A percentile compares a stretch with the other conserved stretches of the same genome.
Evolutionary conservation across 1,140 invertebrate species (phyloP).

Genomic region (Orchesella cincta): DNA sequence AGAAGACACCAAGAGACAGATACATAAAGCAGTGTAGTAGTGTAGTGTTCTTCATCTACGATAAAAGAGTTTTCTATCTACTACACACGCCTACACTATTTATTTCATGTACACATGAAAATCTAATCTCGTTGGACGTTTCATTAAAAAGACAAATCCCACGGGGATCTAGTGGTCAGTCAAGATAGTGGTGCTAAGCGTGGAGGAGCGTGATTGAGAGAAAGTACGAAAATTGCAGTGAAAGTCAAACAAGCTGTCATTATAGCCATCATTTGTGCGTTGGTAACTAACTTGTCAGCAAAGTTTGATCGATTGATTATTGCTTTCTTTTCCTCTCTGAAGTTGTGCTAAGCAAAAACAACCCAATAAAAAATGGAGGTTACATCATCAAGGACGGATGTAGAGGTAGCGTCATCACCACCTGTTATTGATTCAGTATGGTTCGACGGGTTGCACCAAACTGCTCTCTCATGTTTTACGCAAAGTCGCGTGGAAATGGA

Average conservation of each 20-base stretch:
- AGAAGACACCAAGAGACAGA: background rate
- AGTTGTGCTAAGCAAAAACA: background rate
- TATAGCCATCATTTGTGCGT: background rate
- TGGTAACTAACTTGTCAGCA: background rate
- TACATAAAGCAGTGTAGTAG: background rate
- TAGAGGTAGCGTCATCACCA: background rate
- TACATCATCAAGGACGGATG: background rate
- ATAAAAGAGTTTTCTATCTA: too few relatives aligned
- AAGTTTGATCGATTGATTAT: background rate
- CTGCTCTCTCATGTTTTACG: background rate
- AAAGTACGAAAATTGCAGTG: too few relatives aligned
- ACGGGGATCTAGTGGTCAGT: background rate
- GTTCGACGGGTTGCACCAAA: background rate
- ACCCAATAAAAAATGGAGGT: background rate
- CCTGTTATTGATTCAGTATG: background rate
- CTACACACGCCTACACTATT: background rate
- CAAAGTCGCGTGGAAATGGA: background rate
- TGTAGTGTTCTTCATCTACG: too few relatives aligned
- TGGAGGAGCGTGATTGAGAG: too few relatives aligned
- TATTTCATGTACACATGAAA: too few relatives aligned
- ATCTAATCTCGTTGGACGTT: background rate
- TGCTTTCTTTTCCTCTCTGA: background rate
- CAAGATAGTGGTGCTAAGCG: too few relatives aligned
- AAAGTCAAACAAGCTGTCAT: too few relatives aligned
- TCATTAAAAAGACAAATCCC: background rate